Evolutionary conservation across 2,113 vertebrate species (phyloP).

Genomic region (Vimba vimba): DNA sequence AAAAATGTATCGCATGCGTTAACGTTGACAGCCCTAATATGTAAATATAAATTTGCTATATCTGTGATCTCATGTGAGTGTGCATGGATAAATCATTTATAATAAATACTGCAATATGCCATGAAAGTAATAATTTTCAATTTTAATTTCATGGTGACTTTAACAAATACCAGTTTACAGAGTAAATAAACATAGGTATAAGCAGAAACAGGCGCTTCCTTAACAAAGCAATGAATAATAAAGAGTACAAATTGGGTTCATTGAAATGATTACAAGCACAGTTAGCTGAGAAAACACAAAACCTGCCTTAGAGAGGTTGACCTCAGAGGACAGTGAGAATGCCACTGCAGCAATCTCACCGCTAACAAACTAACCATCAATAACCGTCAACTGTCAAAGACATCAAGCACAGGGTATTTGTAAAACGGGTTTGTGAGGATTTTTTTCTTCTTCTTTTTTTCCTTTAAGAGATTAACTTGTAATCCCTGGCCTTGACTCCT

Average conservation of each 20-base stretch:
- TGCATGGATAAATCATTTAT: too few species aligned
- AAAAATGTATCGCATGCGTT: too few species aligned
- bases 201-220: not conserved
- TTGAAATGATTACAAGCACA: not conserved
- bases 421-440: not conserved
- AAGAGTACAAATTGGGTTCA: not conserved
- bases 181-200: not conserved
- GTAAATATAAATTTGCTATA: too few species aligned
- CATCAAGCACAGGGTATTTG: not conserved
- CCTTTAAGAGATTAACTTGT: constrained; percentile 7
- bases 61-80: too few species aligned
- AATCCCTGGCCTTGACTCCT: constrained; percentile 24
- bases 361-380: not conserved
- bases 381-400: constrained; percentile 1
- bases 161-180: not conserved
- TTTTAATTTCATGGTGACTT: too few species aligned
- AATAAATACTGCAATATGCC: too few species aligned
- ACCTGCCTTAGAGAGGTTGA: not conserved
- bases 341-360: not conserved
- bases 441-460: not conserved
- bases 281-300: not conserved
- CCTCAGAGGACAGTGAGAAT: not conserved
- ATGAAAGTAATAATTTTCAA: too few species aligned
- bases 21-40: too few species aligned
- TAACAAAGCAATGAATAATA: not conserved